Evolutionary conservation across 1,140 invertebrate species (phyloP).

Genomic region (Euwallacea similis): DNA sequence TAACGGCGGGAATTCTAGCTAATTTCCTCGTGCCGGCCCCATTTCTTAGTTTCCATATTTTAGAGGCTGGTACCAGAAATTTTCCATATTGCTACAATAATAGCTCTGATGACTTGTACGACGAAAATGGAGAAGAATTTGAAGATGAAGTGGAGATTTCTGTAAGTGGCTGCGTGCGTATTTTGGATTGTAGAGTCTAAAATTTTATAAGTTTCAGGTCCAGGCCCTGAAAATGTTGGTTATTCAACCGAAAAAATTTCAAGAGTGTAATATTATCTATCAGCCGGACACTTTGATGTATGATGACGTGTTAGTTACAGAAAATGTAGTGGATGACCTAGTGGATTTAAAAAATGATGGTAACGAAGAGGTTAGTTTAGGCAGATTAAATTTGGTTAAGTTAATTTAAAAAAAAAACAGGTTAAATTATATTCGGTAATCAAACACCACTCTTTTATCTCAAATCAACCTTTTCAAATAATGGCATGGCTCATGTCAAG

Average conservation of each 20-base stretch:
- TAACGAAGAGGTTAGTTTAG: slow-evolving; percentile 11
- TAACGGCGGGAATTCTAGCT: slow-evolving; percentile 69
- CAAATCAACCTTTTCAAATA: background rate
- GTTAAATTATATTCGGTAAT: too few species aligned
- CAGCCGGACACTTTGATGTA: slow-evolving; percentile 56
- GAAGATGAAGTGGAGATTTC: slow-evolving; percentile 44
- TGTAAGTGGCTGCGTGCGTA: background rate
- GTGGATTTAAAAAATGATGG: slow-evolving; percentile 27
- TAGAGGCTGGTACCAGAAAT: slow-evolving; percentile 67
- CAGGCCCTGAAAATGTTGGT: slow-evolving; percentile 70
- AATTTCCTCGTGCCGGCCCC: slow-evolving; percentile 82
- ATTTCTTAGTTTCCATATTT: slow-evolving; percentile 83
- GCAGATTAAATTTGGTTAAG: background rate
- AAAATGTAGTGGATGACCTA: slow-evolving; percentile 29
- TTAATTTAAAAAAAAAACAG: background rate
- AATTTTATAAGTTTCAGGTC: slow-evolving; percentile 13
- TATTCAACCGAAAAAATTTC: slow-evolving; percentile 85
- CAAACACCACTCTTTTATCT: too few species aligned
- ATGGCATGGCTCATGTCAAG: background rate
- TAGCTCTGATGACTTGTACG: slow-evolving; percentile 52
- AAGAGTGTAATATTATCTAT: slow-evolving; percentile 82
- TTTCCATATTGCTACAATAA: slow-evolving; percentile 46
- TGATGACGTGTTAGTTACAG: slow-evolving; percentile 36
- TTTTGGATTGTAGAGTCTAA: slow-evolving; percentile 23
- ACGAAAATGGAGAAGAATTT: slow-evolving; percentile 43